These are phyloP conservation scores for Himalopsyche phryganea DNA, from an alignment of 1,140 invertebrate species.

Conservation along the genomic window DNA sequence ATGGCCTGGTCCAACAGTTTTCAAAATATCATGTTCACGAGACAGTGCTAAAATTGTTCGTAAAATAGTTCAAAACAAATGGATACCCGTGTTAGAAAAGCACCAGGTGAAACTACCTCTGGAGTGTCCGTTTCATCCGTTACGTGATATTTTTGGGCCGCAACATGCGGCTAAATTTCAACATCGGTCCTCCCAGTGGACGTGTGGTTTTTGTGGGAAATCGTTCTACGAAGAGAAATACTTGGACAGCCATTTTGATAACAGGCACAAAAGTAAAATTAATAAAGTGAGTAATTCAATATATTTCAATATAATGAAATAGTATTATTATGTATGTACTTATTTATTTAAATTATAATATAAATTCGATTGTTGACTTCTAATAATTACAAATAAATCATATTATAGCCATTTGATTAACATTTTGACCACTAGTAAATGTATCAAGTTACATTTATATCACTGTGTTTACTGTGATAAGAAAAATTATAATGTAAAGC, in stretches of 20 bases:
- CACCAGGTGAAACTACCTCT: conserved; percentile 75
- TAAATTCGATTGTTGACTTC: no score
- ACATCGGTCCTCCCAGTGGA: conserved; percentile 82
- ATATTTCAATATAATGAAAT: conserved; percentile 6
- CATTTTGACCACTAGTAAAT: no score
- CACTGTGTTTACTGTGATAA: no score
- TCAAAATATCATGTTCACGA: conserved; percentile 82
- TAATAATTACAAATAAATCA: no score
- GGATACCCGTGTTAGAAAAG: conserved; percentile 82
- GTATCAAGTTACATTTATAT: no score
- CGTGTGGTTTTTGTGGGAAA: conserved; percentile 88
- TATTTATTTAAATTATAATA: no score
- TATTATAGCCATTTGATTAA: no score
- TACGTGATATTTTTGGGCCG: conserved; percentile 80
- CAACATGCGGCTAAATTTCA: conserved; percentile 80
- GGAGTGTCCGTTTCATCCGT: conserved; percentile 85
- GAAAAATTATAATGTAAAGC: no score
- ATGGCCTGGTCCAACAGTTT: conserved; percentile 80
- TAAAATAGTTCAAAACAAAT: conserved; percentile 86
- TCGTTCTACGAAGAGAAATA: conserved; percentile 86
- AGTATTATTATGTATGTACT: no score
- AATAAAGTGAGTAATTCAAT: conserved; percentile 63
- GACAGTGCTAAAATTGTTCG: conserved; percentile 85
- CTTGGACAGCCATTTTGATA: conserved; percentile 87
- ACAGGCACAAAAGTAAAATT: conserved; percentile 79